Percentiles rank a stretch among this genome's conserved stretches.
These are phyloP conservation scores for Euwallacea fornicatus DNA, from an alignment of 1,140 invertebrate genomes.

Conservation along the genomic window DNA sequence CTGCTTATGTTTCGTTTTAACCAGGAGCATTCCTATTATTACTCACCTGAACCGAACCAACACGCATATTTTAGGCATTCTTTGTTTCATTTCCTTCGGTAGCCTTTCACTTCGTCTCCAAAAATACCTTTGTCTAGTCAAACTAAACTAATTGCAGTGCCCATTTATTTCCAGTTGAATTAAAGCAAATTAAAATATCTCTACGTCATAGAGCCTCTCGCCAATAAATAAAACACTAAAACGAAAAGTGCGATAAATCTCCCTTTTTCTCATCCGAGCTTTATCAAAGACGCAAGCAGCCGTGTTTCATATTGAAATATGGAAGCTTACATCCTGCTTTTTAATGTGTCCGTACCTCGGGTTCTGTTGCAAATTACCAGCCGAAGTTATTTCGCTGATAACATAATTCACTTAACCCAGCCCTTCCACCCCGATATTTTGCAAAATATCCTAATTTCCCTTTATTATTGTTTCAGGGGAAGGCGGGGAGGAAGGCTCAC, in stretches of 20 bases:
- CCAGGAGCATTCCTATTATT: slow-evolving; percentile 10
- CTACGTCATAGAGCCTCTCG: slow-evolving; percentile 7
- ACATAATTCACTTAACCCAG: not conserved
- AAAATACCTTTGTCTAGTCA: too few relatives aligned
- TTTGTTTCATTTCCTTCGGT: too few relatives aligned
- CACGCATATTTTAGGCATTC: too few relatives aligned
- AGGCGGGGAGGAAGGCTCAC: slow-evolving; percentile 60
- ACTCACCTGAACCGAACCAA: not conserved
- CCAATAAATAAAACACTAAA: slow-evolving; percentile 24
- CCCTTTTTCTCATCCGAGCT: slow-evolving; percentile 24
- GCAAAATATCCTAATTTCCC: not conserved
- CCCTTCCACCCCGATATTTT: too few relatives aligned
- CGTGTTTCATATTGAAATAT: slow-evolving; percentile 36
- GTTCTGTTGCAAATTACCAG: slow-evolving; percentile 30
- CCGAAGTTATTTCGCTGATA: slow-evolving; percentile 18
- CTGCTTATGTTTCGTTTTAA: slow-evolving; percentile 11
- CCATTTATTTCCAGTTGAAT: not conserved
- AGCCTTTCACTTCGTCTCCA: too few relatives aligned
- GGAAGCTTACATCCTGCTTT: slow-evolving; percentile 33
- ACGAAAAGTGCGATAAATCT: slow-evolving; percentile 30
- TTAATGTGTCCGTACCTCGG: slow-evolving; percentile 28
- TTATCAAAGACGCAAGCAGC: slow-evolving; percentile 31
- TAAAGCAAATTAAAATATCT: slow-evolving; percentile 11
- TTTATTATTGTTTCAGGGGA: slow-evolving; percentile 57
- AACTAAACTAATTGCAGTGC: not conserved